These are phyloP conservation scores for Lasioglossum zephyrum DNA, from an alignment of 2,888 invertebrate species.

Conservation along the genomic window DNA sequence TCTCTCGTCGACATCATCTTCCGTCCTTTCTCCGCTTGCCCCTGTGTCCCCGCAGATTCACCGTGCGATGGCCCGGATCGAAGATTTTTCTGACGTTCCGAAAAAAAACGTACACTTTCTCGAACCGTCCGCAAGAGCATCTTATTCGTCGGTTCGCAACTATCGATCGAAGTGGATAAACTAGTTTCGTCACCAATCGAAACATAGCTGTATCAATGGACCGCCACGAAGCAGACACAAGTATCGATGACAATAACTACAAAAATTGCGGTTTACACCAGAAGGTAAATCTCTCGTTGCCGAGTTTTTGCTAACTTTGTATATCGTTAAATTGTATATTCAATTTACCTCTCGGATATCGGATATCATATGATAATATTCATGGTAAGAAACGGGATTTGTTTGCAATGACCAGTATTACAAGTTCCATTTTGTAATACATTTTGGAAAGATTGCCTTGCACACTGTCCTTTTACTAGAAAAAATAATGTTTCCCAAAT, in stretches of 20 bases:
- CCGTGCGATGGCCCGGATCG: neutral
- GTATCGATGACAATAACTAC: too few relatives aligned
- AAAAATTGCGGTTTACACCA: too few relatives aligned
- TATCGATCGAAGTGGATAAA: neutral
- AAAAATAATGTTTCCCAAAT: neutral
- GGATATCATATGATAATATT: neutral
- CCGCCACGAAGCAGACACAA: too few relatives aligned
- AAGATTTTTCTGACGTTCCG: neutral
- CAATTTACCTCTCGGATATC: neutral
- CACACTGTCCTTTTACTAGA: neutral
- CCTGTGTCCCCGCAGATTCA: neutral
- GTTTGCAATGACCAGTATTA: too few relatives aligned
- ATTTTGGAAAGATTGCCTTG: neutral
- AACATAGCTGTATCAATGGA: neutral
- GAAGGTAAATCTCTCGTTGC: too few relatives aligned
- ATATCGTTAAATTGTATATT: neutral
- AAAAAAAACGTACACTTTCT: neutral
- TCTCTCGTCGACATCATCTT: neutral
- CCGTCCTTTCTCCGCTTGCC: neutral
- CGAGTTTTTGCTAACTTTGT: neutral
- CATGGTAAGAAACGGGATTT: neutral
- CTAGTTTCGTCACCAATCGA: neutral
- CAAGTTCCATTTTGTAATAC: too few relatives aligned
- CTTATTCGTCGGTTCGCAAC: neutral
- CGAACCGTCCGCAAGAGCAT: neutral